Evolutionary conservation across 2,888 invertebrate species (phyloP), one percentile per base, ranked within the genome.

Genomic region (Callinectes sapidus): DNA sequence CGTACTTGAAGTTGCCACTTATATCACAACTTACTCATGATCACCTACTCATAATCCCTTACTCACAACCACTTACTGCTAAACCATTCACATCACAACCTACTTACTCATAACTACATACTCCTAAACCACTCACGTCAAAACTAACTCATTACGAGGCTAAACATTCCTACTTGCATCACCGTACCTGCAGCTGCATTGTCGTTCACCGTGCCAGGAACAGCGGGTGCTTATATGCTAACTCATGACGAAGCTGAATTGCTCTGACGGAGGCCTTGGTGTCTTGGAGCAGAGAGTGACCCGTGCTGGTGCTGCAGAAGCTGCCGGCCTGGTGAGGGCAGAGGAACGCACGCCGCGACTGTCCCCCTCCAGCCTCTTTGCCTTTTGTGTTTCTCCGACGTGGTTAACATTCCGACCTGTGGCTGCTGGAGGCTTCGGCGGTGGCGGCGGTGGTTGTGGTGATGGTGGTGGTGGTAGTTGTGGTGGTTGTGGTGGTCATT

Each of bases 361-460:
- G 28, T 35, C 28, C 66, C 89, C 66, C 89, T 35, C 42, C 71
- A 89, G 71, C 71, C 23, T 14, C 28, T 77, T 77, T 89, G 71
- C 89, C 71, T 71, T 89, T 32, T 89, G 89, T 71, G 89, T 89
- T 48, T 42, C 28, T 71, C 54, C 54, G n/a, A 13, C 89, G 71
- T 89, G 77, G 71, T 77, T 89, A 77, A 55, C 89, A 77, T 77
- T 89, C 89, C 89, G 42, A 66, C 89, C 48, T 77, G 42, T 3
- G 42, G 89, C 8, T 77, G 48, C 77, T 89, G 42, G 89, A 71
- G 87, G 87, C 54, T 23, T n/a, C 28, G 48, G 87, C 2, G 86
- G 42, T 32, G 86, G 86, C 18, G 39, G 86, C 18, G 86, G 42
- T 14, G 86, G 42, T 14, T 66, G 89, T 42, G 89, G 35, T 39